Evolutionary conservation across 1,140 invertebrate species (phyloP), one percentile per base, ranked within the genome.

Genomic region (Bicyclus anynana): DNA sequence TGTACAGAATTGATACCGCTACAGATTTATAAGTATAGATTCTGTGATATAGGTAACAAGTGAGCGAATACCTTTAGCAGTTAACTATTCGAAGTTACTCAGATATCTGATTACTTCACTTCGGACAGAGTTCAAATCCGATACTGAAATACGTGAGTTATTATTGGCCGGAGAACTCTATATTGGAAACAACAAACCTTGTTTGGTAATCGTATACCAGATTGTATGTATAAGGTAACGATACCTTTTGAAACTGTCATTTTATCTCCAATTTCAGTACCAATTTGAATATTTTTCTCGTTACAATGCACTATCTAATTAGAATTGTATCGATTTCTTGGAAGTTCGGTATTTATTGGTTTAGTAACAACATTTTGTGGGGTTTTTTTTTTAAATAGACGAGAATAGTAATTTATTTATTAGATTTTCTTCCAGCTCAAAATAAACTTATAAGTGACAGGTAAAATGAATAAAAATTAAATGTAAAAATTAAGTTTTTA

Each of bases 101-200:
- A 44, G 16, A 44, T 44, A 44, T 44, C 40, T 44, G 40, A 44
- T 44, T 44, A 44, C 40, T 44, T 44, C 40, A 44, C 14, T 16
- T 18, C 40, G n/a, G 23, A 27, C 13, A 27, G 38, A 53, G 17
- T 56, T 58, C 52, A 53, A 56, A 67, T 63, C 60, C 54, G 65
- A 67, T 67, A 60, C 27, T 49, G 57, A 37, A 62, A 66, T 67
- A 55, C 55, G 55, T 63, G 61, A 63, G 47, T 63, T 63, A 63
- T 63, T 59, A 63, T 53, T 58, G 38, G 61, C 50, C 27, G 52
- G 56, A 37, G 50, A 58, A 53, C 26, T 38, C 56, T 58, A 56
- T 57, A 62, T 62, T 56, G 42, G 60, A 49, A 46, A 29, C 20
- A n/a, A 40, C 27, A 20, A 16, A 35, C 50, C 50, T 40, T 52